Conservation (phyloP, 2,113 vertebrate species). For the Leucopsar rothschildi region DNA sequence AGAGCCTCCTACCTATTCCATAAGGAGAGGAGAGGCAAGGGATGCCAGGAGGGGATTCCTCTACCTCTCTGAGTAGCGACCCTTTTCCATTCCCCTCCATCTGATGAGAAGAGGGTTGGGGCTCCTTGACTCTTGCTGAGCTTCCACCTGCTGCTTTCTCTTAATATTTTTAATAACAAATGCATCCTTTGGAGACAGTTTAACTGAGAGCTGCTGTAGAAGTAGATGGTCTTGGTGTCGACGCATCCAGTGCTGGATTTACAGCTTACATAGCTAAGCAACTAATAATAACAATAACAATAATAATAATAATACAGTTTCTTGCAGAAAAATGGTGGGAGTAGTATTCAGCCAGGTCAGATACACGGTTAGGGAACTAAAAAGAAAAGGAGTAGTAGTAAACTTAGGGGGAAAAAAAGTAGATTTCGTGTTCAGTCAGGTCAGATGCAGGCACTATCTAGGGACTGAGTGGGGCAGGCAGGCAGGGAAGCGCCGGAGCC, state of each 20-base stretch:
- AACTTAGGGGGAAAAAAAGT: fast-evolving
- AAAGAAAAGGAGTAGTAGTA: background rate
- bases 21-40: background rate
- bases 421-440: background rate
- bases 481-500: background rate
- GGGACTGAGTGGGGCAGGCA: background rate
- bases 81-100: background rate
- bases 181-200: background rate
- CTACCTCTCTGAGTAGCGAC: background rate
- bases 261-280: background rate
- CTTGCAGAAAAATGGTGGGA: fast-evolving
- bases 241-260: background rate
- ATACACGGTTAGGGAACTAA: background rate
- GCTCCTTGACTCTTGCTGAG: background rate
- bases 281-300: fast-evolving
- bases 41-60: background rate
- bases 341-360: background rate
- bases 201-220: background rate
- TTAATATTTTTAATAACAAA: background rate
- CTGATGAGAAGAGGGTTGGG: background rate
- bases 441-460: background rate
- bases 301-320: background rate
- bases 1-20: background rate
- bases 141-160: background rate
- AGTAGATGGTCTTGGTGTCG: fast-evolving